Evolutionary conservation across 2,888 invertebrate species (phyloP).

Genomic region (Xanthia togata): DNA sequence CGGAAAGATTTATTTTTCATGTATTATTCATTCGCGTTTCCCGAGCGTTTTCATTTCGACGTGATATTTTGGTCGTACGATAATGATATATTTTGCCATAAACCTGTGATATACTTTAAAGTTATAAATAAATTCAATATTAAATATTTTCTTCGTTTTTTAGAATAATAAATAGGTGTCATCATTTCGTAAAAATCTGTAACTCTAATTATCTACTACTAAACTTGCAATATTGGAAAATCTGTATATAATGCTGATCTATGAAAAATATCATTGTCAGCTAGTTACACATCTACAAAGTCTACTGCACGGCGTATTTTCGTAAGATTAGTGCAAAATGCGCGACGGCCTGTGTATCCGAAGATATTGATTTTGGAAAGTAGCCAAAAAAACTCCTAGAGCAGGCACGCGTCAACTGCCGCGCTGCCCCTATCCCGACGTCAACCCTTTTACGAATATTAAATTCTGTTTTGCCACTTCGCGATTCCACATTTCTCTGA

Average conservation of each 20-base stretch:
- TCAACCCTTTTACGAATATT: conserved; percentile 91
- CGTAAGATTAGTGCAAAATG: conserved; percentile 88
- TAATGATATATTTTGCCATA: conserved; percentile 83
- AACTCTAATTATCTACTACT: not conserved
- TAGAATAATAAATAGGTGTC: not conserved
- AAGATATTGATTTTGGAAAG: conserved; percentile 90
- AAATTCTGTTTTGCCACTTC: conserved; percentile 91
- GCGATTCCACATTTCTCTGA: conserved; percentile 86
- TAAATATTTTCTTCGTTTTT: not conserved
- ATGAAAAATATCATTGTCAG: conserved; percentile 31
- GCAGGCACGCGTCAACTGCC: conserved; percentile 89
- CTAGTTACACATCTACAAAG: conserved; percentile 28
- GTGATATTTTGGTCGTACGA: conserved; percentile 83
- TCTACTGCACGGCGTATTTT: conserved; percentile 75
- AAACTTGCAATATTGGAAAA: not conserved
- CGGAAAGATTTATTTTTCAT: conserved; percentile 88
- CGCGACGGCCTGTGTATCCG: conserved; percentile 86
- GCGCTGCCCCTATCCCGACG: conserved; percentile 87
- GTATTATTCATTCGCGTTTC: conserved; percentile 88
- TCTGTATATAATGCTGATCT: not conserved
- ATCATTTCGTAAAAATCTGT: no score
- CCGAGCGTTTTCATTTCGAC: conserved; percentile 86
- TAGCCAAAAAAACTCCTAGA: conserved; percentile 89
- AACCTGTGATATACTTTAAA: conserved; percentile 66
- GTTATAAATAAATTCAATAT: conserved; percentile 44